Base-by-base conservation (phyloP, 2,797 vertebrate species). In the Falco biarmicus region DNA sequence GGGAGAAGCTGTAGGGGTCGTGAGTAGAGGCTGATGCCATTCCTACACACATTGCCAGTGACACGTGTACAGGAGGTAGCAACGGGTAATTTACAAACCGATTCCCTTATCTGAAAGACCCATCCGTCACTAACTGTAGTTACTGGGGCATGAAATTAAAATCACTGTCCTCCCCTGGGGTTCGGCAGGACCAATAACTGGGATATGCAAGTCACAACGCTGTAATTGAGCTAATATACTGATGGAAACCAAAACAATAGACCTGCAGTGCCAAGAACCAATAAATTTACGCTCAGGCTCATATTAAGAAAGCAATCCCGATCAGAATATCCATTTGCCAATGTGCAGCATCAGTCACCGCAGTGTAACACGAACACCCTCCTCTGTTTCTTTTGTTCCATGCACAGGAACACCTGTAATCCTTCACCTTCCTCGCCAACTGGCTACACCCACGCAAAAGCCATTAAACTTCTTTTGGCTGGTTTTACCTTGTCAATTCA, bases 121-220 rank as follows among this genome's bases (percentile, higher is more conserved):
- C 98, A 99, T 99, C 98, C 70, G 97, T 99, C 99, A 98, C 98
- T 97, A 98, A 96, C 91, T 94, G 97, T 77, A 97, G 97, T 97
- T 97, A 97, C 97, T 98, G 97, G 98, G 97, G 97, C 98, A 98
- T 99, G 98, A 99, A 99, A 99, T 99, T 99, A 98, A 98, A 99
- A 99, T 98, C 98, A 96, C 95, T 89, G 91, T 97, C 95, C 97
- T 97, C 96, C 97, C 96, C 83, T 81, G 79, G 97, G 97, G 95
- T 98, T 97, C 95, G 92, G 95, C 92, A 98, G 97, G 98, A 98
- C 97, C 95, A 97, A 95, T 98, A 98, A 97, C 80, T 73, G 92
- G 93, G 87, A 89, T 97, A 93, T 90, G 96, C 95, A 91, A 96
- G 97, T 93, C 97, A 96, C 81, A 97, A 66, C 7, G 19, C 90